Evolutionary conservation across 2,797 vertebrate genomes (phyloP), one percentile per base, ranked within the genome.

Genomic region (Catostomus latipinnis): DNA sequence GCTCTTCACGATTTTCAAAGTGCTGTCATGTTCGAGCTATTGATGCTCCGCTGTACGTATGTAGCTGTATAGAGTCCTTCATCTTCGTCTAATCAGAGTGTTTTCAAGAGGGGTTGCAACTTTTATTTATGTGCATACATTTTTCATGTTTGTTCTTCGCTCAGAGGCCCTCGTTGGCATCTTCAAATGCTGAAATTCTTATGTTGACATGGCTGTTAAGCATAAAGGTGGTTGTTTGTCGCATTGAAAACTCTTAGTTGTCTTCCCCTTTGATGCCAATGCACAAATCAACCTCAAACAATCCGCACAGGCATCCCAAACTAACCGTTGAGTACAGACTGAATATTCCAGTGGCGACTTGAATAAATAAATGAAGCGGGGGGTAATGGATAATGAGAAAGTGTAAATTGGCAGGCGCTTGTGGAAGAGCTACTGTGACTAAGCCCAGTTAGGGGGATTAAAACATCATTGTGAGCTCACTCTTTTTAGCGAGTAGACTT

Each of bases 381-480:
- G 60, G 52, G 54, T 57, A 72, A 78, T 76, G 72, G 84, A 85
- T 88, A 87, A 88, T 85, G 86, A 87, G 78, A 65, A 63, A 79
- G 71, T 68, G 63, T 86, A 84, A 87, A 85, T 86, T 87, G 87
- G 87, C 87, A 86, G 71, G 77, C 74, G 52, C 84, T 81, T 62
- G 81, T 87, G 77, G 80, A 82, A 84, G 68, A 85, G 82, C 81
- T 82, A 73, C 81, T 82, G 81, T 83, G 86, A 85, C 82, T 83
- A 85, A 86, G 80, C 77, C 81, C 50, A 74, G 78, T 76, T 81
- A 81, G 70, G 57, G 67, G 78, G 75, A 84, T 84, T 81, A 84
- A 82, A 83, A 71, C 74, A 62, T 76, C 72, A 71, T 71, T n/a
- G 72, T 75, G 57, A 71, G 71, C 66, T 81, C n/a, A 60, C 34